Percentiles rank a stretch among this genome's conserved stretches.
phyloP scores from a whole-genome alignment of 2,888 invertebrate species.

The Dasypolia templi region DNA sequence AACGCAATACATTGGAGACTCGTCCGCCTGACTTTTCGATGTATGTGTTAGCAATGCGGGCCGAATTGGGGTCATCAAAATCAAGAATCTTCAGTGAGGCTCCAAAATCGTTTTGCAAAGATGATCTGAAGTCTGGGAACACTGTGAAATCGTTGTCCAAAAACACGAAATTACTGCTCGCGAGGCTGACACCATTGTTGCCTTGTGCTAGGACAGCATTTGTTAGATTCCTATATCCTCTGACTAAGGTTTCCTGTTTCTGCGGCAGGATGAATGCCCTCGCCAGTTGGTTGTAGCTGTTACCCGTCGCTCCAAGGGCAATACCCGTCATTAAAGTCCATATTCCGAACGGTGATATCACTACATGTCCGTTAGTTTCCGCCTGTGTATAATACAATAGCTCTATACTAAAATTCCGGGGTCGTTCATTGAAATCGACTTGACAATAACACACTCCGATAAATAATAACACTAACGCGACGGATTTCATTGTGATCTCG shows the following conservation, averaged over 20 bases:
- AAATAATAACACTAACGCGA: slow-evolving; percentile 73
- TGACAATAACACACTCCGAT: slow-evolving; percentile 77
- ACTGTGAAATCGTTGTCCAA: slow-evolving; percentile 81
- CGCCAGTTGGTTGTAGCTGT: slow-evolving; percentile 79
- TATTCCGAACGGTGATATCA: slow-evolving; percentile 87
- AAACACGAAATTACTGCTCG: slow-evolving; percentile 85
- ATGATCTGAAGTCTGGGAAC: slow-evolving; percentile 72
- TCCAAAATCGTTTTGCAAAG: slow-evolving; percentile 80
- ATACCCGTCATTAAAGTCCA: slow-evolving; percentile 88
- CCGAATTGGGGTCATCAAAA: slow-evolving; percentile 81
- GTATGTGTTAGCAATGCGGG: slow-evolving; percentile 81
- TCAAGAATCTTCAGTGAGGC: slow-evolving; percentile 82
- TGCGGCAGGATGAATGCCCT: slow-evolving; percentile 82
- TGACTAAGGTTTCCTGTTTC: slow-evolving; percentile 71
- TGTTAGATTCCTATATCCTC: slow-evolving; percentile 80
- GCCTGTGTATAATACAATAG: slow-evolving; percentile 82
- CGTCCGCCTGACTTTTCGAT: slow-evolving; percentile 83
- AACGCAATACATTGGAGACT: slow-evolving; percentile 84
- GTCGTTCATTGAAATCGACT: slow-evolving; percentile 82
- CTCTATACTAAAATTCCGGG: slow-evolving; percentile 86
- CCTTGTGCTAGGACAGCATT: slow-evolving; percentile 76
- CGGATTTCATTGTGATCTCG: slow-evolving; percentile 77
- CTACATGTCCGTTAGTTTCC: slow-evolving; percentile 83
- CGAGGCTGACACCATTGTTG: slow-evolving; percentile 79
- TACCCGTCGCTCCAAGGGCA: slow-evolving; percentile 82